A percentile compares a stretch with the other conserved stretches of the same genome.
Evolutionary conservation across 2,888 invertebrate species (phyloP).

Genomic region (Drosophila falleni): DNA sequence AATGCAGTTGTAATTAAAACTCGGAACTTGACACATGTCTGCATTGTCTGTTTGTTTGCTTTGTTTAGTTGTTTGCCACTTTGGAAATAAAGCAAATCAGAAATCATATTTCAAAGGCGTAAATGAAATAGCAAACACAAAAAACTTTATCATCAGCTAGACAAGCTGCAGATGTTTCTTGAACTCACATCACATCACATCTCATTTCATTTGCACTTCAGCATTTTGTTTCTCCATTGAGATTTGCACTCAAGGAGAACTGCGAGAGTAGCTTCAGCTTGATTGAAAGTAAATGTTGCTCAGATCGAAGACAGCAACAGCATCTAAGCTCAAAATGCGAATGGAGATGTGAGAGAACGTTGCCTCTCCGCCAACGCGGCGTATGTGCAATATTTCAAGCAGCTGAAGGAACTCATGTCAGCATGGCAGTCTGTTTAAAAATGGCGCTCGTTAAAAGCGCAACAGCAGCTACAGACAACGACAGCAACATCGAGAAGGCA

Average conservation of each 20-base stretch:
- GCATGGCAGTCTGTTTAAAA: slow-evolving; percentile 51
- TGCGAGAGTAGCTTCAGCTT: slow-evolving; percentile 41
- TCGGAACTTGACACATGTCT: slow-evolving; percentile 14
- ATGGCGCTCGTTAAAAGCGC: slow-evolving; percentile 63
- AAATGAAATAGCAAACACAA: slow-evolving; percentile 56
- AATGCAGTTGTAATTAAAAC: not conserved
- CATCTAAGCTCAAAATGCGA: slow-evolving; percentile 4
- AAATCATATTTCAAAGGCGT: slow-evolving; percentile 63
- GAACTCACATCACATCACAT: slow-evolving; percentile 30
- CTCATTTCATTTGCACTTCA: slow-evolving; percentile 67
- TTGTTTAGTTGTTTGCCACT: slow-evolving; percentile 25
- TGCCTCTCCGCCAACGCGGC: slow-evolving; percentile 32
- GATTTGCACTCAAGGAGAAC: slow-evolving; percentile 43
- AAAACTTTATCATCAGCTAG: slow-evolving; percentile 52
- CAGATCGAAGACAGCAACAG: slow-evolving; percentile 39
- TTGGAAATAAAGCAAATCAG: slow-evolving; percentile 24
- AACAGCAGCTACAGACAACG: slow-evolving; percentile 40
- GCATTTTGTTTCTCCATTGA: slow-evolving; percentile 61
- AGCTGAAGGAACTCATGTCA: slow-evolving; percentile 55
- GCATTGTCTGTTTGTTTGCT: slow-evolving; percentile 25
- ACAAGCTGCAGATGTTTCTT: slow-evolving; percentile 33
- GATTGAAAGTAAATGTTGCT: slow-evolving; percentile 68
- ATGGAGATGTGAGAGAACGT: slow-evolving; percentile 4
- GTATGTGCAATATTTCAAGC: slow-evolving; percentile 68
- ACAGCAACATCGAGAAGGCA: slow-evolving; percentile 24